Evolutionary conservation across 2,888 invertebrate genomes (phyloP).

Genomic region (Glyphotaelius pellucidus): DNA sequence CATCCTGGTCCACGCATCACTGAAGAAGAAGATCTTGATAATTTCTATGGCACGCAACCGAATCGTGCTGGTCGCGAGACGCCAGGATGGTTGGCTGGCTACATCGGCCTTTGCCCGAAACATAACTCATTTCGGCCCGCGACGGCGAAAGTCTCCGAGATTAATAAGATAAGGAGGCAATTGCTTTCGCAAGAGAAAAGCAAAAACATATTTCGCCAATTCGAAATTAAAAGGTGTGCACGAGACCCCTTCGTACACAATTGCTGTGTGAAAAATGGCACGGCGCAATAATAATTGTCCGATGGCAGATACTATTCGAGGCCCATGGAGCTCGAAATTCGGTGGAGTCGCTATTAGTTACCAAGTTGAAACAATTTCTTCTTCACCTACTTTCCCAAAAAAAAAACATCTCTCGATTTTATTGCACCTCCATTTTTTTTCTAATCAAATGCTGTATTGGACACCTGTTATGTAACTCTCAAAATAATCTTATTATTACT

Average conservation of each 20-base stretch:
- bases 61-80: conserved; percentile 46
- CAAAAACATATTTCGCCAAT: conserved; percentile 46
- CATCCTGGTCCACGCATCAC: neutral
- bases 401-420: neutral
- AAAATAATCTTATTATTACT: neutral
- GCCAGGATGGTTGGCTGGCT: neutral
- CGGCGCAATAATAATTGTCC: conserved; percentile 53
- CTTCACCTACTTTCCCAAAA: neutral
- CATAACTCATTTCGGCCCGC: conserved; percentile 64
- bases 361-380: neutral
- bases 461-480: neutral
- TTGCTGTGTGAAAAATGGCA: conserved; percentile 53
- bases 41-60: conserved; percentile 8
- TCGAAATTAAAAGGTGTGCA: conserved; percentile 53
- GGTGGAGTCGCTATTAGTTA: neutral
- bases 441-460: neutral
- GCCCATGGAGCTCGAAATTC: neutral
- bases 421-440: neutral
- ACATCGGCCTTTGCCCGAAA: conserved; percentile 62
- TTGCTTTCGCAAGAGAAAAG: conserved; percentile 56
- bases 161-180: conserved; percentile 62
- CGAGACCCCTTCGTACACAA: conserved; percentile 41
- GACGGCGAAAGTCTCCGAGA: conserved; percentile 65
- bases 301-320: conserved; percentile 41
- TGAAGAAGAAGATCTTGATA: neutral